phyloP scores from a whole-genome alignment of 2,113 vertebrate genomes.

The Gopherus evgoodei region DNA sequence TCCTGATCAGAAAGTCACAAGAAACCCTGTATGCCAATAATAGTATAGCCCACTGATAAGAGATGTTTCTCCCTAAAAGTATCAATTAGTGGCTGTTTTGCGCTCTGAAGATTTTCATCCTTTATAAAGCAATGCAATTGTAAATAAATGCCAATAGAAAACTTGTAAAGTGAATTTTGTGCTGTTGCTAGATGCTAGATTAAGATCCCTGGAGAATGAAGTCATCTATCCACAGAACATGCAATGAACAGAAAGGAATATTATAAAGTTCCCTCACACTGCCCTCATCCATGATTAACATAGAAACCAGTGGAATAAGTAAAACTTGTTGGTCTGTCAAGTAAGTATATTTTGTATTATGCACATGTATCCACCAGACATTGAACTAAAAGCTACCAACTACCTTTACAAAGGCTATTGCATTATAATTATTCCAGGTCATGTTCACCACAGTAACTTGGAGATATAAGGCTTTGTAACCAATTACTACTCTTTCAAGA shows the following conservation, averaged over 20 bases:
- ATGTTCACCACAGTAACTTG: neutral
- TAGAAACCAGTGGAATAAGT: neutral
- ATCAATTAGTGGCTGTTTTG: neutral
- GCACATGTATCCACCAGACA: neutral
- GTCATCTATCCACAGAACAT: neutral
- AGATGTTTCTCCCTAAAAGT: neutral
- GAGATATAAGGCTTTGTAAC: neutral
- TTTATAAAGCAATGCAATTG: neutral
- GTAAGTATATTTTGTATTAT: neutral
- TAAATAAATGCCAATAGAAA: no score
- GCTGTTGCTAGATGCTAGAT: neutral
- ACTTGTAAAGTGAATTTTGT: neutral
- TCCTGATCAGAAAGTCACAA: neutral
- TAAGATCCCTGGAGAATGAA: neutral
- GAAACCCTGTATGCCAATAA: neutral
- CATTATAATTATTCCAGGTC: neutral
- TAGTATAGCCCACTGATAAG: no score
- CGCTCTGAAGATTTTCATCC: neutral
- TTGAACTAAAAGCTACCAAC: neutral
- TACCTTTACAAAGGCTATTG: neutral
- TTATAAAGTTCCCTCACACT: neutral
- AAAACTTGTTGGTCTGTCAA: neutral
- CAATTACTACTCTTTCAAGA: neutral
- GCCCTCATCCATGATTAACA: neutral
- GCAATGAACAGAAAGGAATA: neutral